Conservation (phyloP, 2,888 invertebrate genomes). For the Gerosis bhagava region DNA sequence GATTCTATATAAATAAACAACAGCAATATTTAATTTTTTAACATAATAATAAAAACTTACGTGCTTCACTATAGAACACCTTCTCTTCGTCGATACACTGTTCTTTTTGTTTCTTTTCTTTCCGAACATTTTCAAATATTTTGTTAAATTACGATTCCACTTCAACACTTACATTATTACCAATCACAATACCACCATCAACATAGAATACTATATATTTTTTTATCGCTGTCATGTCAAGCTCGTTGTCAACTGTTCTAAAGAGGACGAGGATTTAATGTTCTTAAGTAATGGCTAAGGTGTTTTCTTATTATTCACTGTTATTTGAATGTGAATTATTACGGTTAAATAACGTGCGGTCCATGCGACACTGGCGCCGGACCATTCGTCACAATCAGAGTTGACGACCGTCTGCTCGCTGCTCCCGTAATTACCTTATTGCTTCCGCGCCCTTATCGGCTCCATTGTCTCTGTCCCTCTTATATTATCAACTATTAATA, state of each 20-base stretch:
- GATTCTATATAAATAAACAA: too few relatives aligned
- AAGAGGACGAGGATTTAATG: too few relatives aligned
- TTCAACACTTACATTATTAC: background rate
- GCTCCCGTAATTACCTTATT: constrained; percentile 42
- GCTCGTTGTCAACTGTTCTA: too few relatives aligned
- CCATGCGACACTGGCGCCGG: constrained; percentile 39
- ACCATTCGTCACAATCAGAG: constrained; percentile 54
- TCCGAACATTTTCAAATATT: constrained; percentile 27
- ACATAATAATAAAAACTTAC: constrained; percentile 33
- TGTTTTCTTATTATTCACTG: too few relatives aligned
- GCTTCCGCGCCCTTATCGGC: constrained; percentile 53
- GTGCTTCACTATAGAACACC: constrained; percentile 33
- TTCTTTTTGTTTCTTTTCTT: constrained; percentile 31
- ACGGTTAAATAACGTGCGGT: background rate
- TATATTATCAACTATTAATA: constrained; percentile 62
- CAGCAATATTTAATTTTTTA: too few relatives aligned
- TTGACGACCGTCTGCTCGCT: constrained; percentile 43
- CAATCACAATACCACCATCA: too few relatives aligned
- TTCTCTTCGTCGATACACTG: constrained; percentile 34
- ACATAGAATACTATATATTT: too few relatives aligned
- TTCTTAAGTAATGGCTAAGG: too few relatives aligned
- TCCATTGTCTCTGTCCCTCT: constrained; percentile 58
- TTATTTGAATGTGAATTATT: too few relatives aligned
- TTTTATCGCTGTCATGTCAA: too few relatives aligned
- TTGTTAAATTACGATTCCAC: constrained; percentile 6